Evolutionary conservation across 2,888 invertebrate species (phyloP).

Genomic region (Agrochola macilenta): DNA sequence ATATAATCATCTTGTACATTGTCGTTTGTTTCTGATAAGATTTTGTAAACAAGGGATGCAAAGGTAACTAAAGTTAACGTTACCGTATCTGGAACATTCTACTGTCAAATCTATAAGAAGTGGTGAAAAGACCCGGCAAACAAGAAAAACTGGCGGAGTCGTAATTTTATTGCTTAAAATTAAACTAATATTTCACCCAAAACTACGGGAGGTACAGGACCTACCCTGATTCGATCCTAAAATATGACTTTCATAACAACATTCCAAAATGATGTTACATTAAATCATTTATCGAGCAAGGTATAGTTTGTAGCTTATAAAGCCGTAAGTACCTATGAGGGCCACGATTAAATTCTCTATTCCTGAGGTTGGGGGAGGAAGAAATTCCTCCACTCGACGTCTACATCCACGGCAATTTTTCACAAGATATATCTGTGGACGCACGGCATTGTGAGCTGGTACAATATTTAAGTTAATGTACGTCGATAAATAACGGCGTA

Average conservation of each 20-base stretch:
- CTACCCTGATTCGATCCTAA: conserved; percentile 15
- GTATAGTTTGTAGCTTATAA: conserved; percentile 71
- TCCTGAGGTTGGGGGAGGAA: conserved; percentile 71
- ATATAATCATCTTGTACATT: conserved; percentile 34
- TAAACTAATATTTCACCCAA: conserved; percentile 17
- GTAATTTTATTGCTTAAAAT: neutral
- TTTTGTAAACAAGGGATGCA: conserved; percentile 19
- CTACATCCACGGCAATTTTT: conserved; percentile 84
- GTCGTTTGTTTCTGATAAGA: conserved; percentile 22
- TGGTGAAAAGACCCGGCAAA: neutral
- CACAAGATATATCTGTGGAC: conserved; percentile 73
- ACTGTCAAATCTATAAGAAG: neutral
- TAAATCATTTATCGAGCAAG: conserved; percentile 57
- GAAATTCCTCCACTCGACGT: conserved; percentile 80
- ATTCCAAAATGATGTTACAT: conserved; percentile 44
- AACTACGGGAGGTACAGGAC: neutral
- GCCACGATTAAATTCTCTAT: conserved; percentile 83
- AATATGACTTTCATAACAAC: conserved; percentile 48
- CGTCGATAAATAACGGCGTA: conserved; percentile 60
- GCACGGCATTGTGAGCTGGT: conserved; percentile 64
- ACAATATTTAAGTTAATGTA: conserved; percentile 70
- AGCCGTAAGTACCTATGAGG: conserved; percentile 78
- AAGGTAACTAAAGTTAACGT: neutral
- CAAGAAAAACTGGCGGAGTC: neutral
- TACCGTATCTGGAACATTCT: neutral